Percentiles rank a stretch among this genome's conserved stretches.
phyloP scores from a whole-genome alignment of 2,113 vertebrate genomes.

The Corythornis vintsioides region DNA sequence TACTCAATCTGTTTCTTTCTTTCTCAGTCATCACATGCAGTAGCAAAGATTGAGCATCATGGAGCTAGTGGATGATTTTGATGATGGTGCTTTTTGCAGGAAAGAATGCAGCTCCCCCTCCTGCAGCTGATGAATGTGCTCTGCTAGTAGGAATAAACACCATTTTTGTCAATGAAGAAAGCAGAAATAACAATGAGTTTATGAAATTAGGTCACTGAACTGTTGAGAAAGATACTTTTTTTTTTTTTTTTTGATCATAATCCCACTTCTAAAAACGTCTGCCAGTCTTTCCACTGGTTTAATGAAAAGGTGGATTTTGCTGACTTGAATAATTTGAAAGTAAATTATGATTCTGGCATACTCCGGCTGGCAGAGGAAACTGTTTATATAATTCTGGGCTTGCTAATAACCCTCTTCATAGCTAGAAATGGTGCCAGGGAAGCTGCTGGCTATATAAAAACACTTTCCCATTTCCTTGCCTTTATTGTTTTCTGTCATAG shows the following conservation, averaged over 20 bases:
- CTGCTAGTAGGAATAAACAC: not conserved
- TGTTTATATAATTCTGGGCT: conserved; percentile 64
- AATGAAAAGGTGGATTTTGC: conserved; percentile 49
- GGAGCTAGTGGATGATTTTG: not conserved
- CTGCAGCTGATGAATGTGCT: accelerated
- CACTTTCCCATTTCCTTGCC: conserved; percentile 37
- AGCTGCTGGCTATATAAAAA: conserved; percentile 57
- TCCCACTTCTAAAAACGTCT: not conserved
- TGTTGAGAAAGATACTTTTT: not conserved
- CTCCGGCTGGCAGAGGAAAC: conserved; percentile 31
- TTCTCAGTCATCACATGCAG: not conserved
- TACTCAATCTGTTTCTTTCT: not conserved
- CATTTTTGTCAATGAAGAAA: not conserved
- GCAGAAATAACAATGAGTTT: not conserved
- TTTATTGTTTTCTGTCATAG: conserved; percentile 63
- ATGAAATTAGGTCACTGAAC: conserved; percentile 17
- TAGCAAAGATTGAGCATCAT: not conserved
- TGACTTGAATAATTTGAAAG: conserved; percentile 52
- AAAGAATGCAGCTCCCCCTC: not conserved
- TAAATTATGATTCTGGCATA: conserved; percentile 29
- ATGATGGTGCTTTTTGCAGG: not conserved
- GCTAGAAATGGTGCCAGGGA: conserved; percentile 56
- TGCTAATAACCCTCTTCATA: conserved; percentile 60
- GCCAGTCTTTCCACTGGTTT: conserved; percentile 23
- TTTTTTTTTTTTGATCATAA: conserved; percentile 4